A percentile compares a stretch with the other conserved stretches of the same genome.
Conservation (phyloP, 2,113 vertebrate species). For the Recurvirostra avosetta region DNA sequence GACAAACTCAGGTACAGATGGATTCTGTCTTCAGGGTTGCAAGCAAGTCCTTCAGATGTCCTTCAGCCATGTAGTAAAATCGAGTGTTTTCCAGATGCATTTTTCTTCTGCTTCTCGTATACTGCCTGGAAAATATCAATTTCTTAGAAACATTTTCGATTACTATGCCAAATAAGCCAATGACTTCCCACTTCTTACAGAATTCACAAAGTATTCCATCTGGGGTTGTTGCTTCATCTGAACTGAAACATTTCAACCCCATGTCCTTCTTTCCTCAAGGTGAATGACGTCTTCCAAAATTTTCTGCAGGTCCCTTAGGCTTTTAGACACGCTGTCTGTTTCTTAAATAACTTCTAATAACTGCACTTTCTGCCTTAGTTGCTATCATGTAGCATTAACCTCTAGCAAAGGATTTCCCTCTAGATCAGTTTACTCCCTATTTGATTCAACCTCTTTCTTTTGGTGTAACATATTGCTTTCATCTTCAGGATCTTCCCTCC, state of each 20-base stretch:
- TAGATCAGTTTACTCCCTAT: neutral
- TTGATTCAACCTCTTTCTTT: neutral
- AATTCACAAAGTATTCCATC: neutral
- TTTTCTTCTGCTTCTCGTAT: neutral
- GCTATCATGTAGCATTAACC: neutral
- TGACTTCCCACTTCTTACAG: neutral
- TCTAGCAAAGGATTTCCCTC: neutral
- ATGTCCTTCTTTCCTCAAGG: neutral
- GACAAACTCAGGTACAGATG: rapidly evolving
- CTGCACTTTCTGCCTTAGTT: neutral
- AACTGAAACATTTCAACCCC: neutral
- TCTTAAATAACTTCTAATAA: neutral
- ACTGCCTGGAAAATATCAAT: neutral
- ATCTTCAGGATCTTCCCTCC: neutral
- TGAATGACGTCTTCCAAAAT: neutral
- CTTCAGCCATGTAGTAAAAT: neutral
- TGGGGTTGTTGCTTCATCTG: neutral
- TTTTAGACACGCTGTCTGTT: neutral
- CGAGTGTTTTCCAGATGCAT: neutral
- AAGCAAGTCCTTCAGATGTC: neutral
- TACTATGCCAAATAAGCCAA: neutral
- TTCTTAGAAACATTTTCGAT: neutral
- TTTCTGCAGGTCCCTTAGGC: neutral
- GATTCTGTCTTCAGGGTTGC: neutral
- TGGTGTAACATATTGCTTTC: neutral